Evolutionary conservation across 2,888 invertebrate genomes (phyloP), one percentile per base, ranked within the genome.

Genomic region (Latrodectus elegans): DNA sequence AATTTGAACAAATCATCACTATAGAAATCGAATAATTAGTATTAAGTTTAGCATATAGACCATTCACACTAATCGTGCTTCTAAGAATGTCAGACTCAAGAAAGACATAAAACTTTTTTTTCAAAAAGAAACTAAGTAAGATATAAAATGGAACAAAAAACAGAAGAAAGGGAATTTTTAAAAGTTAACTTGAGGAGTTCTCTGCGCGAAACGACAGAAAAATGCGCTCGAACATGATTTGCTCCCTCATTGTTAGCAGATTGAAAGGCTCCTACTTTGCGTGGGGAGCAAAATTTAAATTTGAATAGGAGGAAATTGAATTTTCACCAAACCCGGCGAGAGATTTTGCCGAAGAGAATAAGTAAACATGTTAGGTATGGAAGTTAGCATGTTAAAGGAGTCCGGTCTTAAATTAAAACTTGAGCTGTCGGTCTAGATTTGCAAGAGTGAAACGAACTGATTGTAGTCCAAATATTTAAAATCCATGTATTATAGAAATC

Each of bases 301-400:
- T 79, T 85, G 79, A 85, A 85, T 79, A 79, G 85, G 38, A 51
- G 79, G 79, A 85, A 85, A 85, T 85, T 79, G 85, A 85, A 80
- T 85, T 85, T 78, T 49, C 55, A 26, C 9, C 70, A 74, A 70
- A 79, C 75, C 79, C 14, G 67, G 67, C 26, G 53, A 60, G 60
- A 60, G 60, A 12, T 60, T 60, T n/a, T 51, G 72, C 75, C 52
- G 67, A 53, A 73, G 53, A 53, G 85, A 85, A 85, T 85, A 79
- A 68, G 85, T 64, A 85, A 85, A 74, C 75, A 79, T 49, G 78
- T 52, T 60, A 60, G 60, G 60, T 60, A n/a, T 15, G n/a, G n/a
- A 60, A 60, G 60, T 60, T 15, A 12, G n/a, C n/a, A 60, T 60
- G 60, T 12, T 60, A 67, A 73, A 55, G 49, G 10, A 10, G 49